phyloP scores from a whole-genome alignment of 2,797 vertebrate species.

The Neosilurus mollespiculum region DNA sequence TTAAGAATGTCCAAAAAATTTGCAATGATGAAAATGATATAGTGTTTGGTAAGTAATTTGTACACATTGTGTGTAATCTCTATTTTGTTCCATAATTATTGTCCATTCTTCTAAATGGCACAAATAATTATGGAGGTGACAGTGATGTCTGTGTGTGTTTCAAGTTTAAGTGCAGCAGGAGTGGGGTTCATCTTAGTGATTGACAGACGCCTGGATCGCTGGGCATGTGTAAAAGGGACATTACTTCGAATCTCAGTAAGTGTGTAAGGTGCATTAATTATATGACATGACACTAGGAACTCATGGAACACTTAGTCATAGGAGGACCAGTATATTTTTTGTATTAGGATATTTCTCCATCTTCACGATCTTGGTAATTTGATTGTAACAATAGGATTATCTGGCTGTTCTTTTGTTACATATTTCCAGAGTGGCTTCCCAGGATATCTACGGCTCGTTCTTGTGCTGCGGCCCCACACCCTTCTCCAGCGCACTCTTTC shows the following conservation, averaged over 20 bases:
- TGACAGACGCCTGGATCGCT: slow-evolving; percentile 94
- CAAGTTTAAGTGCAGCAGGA: slow-evolving; percentile 87
- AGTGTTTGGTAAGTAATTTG: not conserved
- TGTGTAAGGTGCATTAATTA: slow-evolving; percentile 44
- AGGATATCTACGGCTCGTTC: slow-evolving; percentile 85
- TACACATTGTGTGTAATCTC: not conserved
- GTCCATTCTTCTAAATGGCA: not conserved
- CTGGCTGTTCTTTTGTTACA: not conserved
- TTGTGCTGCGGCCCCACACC: slow-evolving; percentile 87
- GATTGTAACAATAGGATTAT: not conserved
- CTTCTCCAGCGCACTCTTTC: slow-evolving; percentile 87
- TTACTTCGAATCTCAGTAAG: slow-evolving; percentile 92
- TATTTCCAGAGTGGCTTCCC: slow-evolving; percentile 85
- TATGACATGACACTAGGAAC: not conserved
- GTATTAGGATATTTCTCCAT: not conserved
- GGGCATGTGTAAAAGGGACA: slow-evolving; percentile 90
- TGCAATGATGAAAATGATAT: not conserved
- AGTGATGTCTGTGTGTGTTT: slow-evolving; percentile 17
- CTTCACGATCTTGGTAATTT: not conserved
- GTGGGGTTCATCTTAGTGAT: slow-evolving; percentile 94
- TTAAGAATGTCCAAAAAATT: not conserved
- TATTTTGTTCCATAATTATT: not conserved
- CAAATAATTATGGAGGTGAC: not conserved
- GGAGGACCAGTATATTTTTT: not conserved
- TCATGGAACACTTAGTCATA: not conserved